phyloP scores from a whole-genome alignment of 2,113 vertebrate genomes.

The Chamaetylas fuelleborni region DNA sequence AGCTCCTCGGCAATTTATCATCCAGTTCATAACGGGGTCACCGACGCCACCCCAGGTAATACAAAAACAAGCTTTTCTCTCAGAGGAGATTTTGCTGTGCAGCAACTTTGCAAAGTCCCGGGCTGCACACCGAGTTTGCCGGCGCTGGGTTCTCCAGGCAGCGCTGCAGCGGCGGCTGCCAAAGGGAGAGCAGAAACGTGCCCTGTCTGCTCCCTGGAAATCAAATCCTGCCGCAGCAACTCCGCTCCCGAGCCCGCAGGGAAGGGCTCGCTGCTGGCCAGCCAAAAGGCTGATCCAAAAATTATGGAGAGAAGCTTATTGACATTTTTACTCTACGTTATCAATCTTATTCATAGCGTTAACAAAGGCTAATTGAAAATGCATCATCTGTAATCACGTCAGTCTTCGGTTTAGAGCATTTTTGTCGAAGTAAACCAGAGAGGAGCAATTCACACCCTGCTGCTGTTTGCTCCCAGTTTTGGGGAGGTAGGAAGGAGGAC shows the following conservation, averaged over 20 bases:
- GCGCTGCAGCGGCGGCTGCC: not conserved
- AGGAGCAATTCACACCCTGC: constrained; percentile 61
- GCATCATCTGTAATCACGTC: constrained; percentile 69
- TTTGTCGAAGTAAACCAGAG: constrained; percentile 69
- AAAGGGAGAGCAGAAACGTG: not conserved
- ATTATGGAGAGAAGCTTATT: constrained; percentile 71
- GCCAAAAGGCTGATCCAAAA: constrained; percentile 66
- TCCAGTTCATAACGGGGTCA: constrained; percentile 67
- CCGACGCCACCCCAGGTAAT: not conserved
- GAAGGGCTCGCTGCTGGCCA: constrained; percentile 45
- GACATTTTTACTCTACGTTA: constrained; percentile 71
- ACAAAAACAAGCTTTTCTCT: not conserved
- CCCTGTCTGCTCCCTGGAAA: constrained; percentile 16
- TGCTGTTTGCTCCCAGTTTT: constrained; percentile 58
- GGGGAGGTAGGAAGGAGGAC: constrained; percentile 62
- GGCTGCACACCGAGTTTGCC: not conserved
- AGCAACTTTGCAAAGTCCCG: constrained; percentile 38
- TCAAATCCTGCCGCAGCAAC: constrained; percentile 23
- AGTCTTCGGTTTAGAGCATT: constrained; percentile 65
- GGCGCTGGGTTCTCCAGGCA: not conserved
- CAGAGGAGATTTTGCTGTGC: not conserved
- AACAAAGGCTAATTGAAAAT: constrained; percentile 77
- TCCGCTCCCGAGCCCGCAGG: constrained; percentile 32
- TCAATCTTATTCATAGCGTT: constrained; percentile 76
- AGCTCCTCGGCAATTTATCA: constrained; percentile 47